Conservation (phyloP, 2,797 vertebrate genomes). For the Sebastolobus alascanus region DNA sequence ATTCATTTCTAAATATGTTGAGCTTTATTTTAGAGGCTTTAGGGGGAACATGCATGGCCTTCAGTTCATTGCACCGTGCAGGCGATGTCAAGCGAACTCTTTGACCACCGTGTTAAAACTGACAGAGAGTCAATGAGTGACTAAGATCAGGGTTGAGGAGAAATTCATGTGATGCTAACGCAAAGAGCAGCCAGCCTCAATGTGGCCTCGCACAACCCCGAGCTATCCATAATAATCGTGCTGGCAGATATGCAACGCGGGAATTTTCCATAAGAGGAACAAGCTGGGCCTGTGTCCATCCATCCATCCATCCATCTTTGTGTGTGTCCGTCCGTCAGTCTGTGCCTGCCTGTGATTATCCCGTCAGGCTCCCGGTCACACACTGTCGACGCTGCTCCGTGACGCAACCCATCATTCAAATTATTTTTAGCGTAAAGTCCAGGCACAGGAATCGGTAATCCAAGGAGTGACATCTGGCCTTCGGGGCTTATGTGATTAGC, state of each 20-base stretch:
- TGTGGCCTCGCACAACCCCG: constrained; percentile 53
- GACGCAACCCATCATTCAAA: constrained; percentile 82
- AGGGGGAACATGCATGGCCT: constrained; percentile 32
- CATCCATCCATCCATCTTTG: constrained; percentile 69
- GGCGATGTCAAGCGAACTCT: constrained; percentile 58
- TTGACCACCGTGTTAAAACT: constrained; percentile 55
- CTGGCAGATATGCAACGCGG: constrained; percentile 64
- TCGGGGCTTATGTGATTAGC: constrained; percentile 87
- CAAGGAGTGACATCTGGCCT: constrained; percentile 88
- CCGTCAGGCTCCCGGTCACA: constrained; percentile 67
- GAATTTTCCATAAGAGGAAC: constrained; percentile 74
- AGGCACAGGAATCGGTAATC: constrained; percentile 86
- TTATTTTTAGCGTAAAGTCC: constrained; percentile 88
- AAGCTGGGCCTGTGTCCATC: constrained; percentile 52
- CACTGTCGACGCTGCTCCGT: constrained; percentile 66
- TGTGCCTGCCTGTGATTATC: constrained; percentile 71
- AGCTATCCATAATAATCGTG: constrained; percentile 63
- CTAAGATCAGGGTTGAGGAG: constrained; percentile 43
- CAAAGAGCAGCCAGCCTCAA: constrained; percentile 56
- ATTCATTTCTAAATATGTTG: constrained; percentile 39
- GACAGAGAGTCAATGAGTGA: constrained; percentile 68
- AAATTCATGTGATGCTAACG: constrained; percentile 64
- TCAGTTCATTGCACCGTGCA: constrained; percentile 51
- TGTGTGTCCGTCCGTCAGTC: constrained; percentile 54
- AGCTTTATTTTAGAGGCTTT: constrained; percentile 20